These are phyloP conservation scores for Arctopsyche grandis DNA, from an alignment of 1,140 invertebrate genomes.

Conservation along the genomic window DNA sequence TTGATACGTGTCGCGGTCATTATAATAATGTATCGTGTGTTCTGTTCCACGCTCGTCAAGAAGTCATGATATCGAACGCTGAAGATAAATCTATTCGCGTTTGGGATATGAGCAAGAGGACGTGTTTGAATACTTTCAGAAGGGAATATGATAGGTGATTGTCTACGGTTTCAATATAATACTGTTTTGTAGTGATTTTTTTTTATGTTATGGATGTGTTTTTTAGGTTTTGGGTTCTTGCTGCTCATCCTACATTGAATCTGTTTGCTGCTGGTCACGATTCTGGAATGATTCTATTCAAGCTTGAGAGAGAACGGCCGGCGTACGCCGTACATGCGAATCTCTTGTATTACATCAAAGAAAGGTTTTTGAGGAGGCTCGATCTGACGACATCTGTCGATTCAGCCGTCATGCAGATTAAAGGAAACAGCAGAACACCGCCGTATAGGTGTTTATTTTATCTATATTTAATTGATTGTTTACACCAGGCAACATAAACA, in stretches of 20 bases:
- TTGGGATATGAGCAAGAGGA: conserved; percentile 98
- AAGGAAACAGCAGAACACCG: conserved; percentile 78
- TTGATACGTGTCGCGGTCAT: conserved; percentile 98
- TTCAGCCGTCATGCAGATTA: conserved; percentile 91
- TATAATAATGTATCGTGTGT: conserved; percentile 99
- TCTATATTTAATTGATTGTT: no score
- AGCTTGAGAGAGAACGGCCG: conserved; percentile 94
- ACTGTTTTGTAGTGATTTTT: neutral
- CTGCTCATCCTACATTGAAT: conserved; percentile 88
- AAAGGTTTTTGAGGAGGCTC: conserved; percentile 86
- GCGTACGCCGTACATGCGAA: conserved; percentile 95
- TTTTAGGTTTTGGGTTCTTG: conserved; percentile 91
- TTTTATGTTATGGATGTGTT: neutral
- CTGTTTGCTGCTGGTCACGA: conserved; percentile 96
- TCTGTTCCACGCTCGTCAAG: conserved; percentile 96
- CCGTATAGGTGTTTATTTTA: conserved; percentile 69
- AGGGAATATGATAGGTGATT: conserved; percentile 88
- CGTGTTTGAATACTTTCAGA: conserved; percentile 95
- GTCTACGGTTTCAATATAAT: neutral
- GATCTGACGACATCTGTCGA: conserved; percentile 96
- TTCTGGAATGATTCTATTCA: conserved; percentile 80
- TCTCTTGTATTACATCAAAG: conserved; percentile 96
- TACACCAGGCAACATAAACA: no score
- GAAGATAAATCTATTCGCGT: conserved; percentile 98
- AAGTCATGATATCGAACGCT: conserved; percentile 96